Evolutionary conservation across 2,113 vertebrate genomes (phyloP).

Genomic region (Xyrauchen texanus): DNA sequence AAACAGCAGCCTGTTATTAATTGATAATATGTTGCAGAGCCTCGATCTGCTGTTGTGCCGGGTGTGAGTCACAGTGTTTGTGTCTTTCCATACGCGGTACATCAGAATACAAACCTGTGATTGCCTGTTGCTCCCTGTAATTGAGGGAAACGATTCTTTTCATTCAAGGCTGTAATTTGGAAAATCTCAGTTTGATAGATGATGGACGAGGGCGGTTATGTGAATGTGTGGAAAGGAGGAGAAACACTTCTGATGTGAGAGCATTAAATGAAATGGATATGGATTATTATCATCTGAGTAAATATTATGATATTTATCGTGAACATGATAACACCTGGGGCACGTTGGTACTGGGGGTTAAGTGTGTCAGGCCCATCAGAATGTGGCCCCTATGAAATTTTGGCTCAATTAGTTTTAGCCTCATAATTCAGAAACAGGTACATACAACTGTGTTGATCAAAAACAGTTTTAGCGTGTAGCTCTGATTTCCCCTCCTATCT

Average conservation of each 20-base stretch:
- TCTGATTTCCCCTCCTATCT: too few species aligned
- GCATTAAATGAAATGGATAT: not conserved
- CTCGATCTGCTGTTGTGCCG: constrained; percentile 14
- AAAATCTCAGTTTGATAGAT: constrained; percentile 27
- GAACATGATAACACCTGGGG: too few species aligned
- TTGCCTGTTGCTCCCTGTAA: constrained; percentile 28
- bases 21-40: constrained; percentile 18
- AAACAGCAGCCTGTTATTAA: constrained; percentile 27
- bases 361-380: too few species aligned
- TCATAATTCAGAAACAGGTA: too few species aligned
- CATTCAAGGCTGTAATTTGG: constrained; percentile 29
- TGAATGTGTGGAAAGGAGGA: not conserved
- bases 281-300: not conserved
- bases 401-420: too few species aligned
- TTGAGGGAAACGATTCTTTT: constrained; percentile 31
- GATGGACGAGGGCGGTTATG: not conserved
- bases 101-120: constrained; percentile 31
- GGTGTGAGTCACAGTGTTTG: constrained; percentile 31
- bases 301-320: too few species aligned
- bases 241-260: not conserved
- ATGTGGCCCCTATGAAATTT: too few species aligned
- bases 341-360: too few species aligned
- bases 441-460: too few species aligned
- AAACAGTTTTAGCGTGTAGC: too few species aligned
- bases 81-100: constrained; percentile 27